Base-by-base conservation (phyloP, 2,113 vertebrate species). In the Heteronetta atricapilla region DNA sequence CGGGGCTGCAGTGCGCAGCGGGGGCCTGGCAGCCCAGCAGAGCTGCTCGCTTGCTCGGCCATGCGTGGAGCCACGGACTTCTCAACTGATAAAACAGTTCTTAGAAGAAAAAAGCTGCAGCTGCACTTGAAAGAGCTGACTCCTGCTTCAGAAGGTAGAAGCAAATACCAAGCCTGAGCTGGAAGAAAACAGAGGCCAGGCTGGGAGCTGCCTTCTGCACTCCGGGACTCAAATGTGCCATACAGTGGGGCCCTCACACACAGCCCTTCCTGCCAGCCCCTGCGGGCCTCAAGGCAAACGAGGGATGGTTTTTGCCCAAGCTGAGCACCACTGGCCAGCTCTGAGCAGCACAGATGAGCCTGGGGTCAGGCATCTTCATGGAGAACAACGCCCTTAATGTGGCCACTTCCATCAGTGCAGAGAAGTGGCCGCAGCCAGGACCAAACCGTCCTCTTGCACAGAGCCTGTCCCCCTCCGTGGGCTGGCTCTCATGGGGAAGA, bases 371-470 rank as follows among this genome's bases (percentile, higher is more conserved):
- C 60, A 31, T 16, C n/a, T 29, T 48, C 2, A 3, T 40, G 5
- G 17, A 50, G 79, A 9, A 18, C 13, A 36, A 31, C 11, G 48
- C 68, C 31, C 33, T 3, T 1, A 2, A 48, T 21, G n/a, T 17
- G 62, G 59, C 17, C 72, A 2, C 68, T 40, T 33, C 20, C 69
- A 67, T 8, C 4, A 0, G 63, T 11, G 74, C 29, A 22, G 76
- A 0, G 1, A 17, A 78, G 55, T 0, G 1, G 16, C 79, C 21
- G n/a, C 3, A 2, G 17, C 64, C 0, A 0, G 33, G 33, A 31
- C 36, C 80, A 79, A 75, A 38, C 9, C 4, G 0, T 44, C 40
- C 23, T 40, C 17, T 0, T 0, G 6, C 3, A 53, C 3, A 1
- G 10, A 21, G 64, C 18, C 0, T 26, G 0, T 28, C 28, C 15